Conservation (phyloP, 2,113 vertebrate genomes). For the Morone saxatilis region DNA sequence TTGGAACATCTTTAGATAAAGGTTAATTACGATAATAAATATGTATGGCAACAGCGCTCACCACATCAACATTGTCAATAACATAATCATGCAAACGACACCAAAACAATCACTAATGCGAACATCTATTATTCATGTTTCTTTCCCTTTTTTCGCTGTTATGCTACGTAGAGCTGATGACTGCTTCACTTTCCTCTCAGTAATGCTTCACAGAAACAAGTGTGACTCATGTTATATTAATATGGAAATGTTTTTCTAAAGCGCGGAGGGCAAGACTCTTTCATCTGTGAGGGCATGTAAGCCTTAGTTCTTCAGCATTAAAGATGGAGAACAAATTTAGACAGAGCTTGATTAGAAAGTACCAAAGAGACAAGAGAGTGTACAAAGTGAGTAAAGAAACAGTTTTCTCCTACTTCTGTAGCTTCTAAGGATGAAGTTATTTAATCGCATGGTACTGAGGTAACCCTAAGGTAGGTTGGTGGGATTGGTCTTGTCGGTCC, state of each 20-base stretch:
- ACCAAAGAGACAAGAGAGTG: slow-evolving; percentile 4
- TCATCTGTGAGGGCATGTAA: slow-evolving; percentile 43
- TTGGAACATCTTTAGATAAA: not conserved
- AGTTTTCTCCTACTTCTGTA: not conserved
- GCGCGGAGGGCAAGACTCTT: slow-evolving; percentile 43
- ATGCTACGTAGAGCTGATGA: slow-evolving; percentile 19
- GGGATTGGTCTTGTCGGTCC: not conserved
- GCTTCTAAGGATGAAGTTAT: not conserved
- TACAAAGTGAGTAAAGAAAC: not conserved
- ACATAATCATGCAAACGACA: slow-evolving; percentile 19
- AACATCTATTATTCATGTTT: slow-evolving; percentile 35
- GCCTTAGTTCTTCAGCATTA: slow-evolving; percentile 35
- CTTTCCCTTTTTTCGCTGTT: slow-evolving; percentile 19
- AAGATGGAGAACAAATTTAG: slow-evolving; percentile 46
- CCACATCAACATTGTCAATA: not conserved
- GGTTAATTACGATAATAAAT: not conserved
- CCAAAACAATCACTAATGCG: slow-evolving; percentile 5
- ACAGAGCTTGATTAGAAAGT: slow-evolving; percentile 48
- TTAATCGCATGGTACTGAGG: not conserved
- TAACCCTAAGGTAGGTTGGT: not conserved
- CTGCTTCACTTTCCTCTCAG: slow-evolving; percentile 32
- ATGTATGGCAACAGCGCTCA: not conserved
- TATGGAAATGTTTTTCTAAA: slow-evolving; percentile 44
- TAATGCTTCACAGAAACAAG: slow-evolving; percentile 47
- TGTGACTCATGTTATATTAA: slow-evolving; percentile 54